Evolutionary conservation across 1,140 invertebrate species (phyloP).

Genomic region (Lasioglossum baleicum): DNA sequence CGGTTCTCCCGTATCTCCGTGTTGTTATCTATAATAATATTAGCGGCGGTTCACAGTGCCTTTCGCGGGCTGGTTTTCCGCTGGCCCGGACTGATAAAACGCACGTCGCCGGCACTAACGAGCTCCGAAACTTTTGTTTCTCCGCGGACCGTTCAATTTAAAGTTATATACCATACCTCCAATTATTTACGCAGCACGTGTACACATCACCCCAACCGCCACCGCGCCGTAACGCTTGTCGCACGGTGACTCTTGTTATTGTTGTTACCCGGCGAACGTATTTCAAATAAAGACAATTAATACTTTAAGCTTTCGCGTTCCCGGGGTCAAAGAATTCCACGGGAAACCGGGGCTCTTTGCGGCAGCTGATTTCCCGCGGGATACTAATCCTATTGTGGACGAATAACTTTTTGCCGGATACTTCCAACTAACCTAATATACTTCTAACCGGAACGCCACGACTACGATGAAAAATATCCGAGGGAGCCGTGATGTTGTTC

Average conservation of each 20-base stretch:
- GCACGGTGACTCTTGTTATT: background rate
- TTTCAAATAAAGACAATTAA: conserved; percentile 70
- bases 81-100: conserved; percentile 20
- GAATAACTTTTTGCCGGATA: conserved; percentile 68
- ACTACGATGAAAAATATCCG: conserved; percentile 23
- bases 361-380: conserved; percentile 76
- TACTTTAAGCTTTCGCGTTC: conserved; percentile 72
- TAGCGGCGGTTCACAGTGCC: background rate
- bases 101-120: conserved; percentile 17
- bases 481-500: background rate
- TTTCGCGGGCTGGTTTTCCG: too few species aligned
- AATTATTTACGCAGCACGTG: conserved; percentile 40
- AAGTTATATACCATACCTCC: conserved; percentile 3
- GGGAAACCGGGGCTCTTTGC: conserved; percentile 50
- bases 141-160: conserved; percentile 21
- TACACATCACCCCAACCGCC: too few species aligned
- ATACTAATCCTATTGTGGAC: conserved; percentile 73
- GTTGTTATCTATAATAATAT: conserved; percentile 30
- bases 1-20: background rate
- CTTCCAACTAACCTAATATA: conserved; percentile 41
- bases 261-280: conserved; percentile 9
- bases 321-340: conserved; percentile 66
- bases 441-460: conserved; percentile 1
- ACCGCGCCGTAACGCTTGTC: background rate
- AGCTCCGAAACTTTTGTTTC: conserved; percentile 38